Base-by-base conservation (phyloP, 2,113 vertebrate genomes). In the Varanus salvator region DNA sequence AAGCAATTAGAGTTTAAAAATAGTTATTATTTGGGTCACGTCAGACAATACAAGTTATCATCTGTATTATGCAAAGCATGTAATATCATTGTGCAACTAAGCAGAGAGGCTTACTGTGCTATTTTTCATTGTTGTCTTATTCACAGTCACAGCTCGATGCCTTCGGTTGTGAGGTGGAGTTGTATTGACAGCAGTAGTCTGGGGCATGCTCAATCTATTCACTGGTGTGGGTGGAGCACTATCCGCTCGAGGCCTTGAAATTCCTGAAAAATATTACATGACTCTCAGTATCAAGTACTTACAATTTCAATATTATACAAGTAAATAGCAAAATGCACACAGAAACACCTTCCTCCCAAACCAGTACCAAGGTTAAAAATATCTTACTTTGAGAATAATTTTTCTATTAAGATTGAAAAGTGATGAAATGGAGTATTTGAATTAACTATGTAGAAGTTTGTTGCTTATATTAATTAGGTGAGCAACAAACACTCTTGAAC, bases 171-270 rank as follows among this genome's bases (percentile, higher is more conserved):
- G 98, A 72, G 99, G 98, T 2, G 98, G 98, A 0, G 99, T 99
- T 80, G 98, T 99, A 95, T 98, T 98, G 94, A 95, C 94, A 3
- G 98, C 96, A n/a, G 98, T 97, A 50, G 78, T 98, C 4, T 98
- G 98, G 69, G 99, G 98, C 98, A 99, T 98, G 96, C 98, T 99
- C 94, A 98, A 96, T 95, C 98, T 98, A 92, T 98, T 99, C 57
- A 99, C 98, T 0, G 99, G 99, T 0, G 98, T 99, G 91, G 98
- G 98, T 0, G 99, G 98, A 66, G 99, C 98, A 3, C 98, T 99
- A 90, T 99, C 99, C 6, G 98, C 97, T 74, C 98, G 96, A 38
- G 98, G 98, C 9, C 99, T 97, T 38, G 99, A 99, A 96, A 99
- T 99, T 94, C 98, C 99, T 99, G 94, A 64, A 77, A 77, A 78